Conservation (phyloP, 30 jellyfish, hydroid and myxozoan genomes). For the Pelagia noctiluca region DNA sequence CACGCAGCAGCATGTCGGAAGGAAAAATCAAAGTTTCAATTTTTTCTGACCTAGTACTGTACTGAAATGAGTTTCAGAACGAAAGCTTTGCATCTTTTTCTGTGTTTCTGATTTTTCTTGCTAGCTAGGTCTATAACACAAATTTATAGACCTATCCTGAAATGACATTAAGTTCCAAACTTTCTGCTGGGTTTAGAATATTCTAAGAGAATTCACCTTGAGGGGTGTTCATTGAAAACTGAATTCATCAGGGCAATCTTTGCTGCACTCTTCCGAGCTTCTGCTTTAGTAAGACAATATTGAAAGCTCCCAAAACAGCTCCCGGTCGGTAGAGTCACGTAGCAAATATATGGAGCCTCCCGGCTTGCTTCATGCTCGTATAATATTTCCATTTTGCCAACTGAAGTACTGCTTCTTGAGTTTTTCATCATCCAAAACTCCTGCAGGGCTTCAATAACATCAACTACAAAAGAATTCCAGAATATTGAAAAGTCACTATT, state of each 20-base stretch:
- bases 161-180: background rate
- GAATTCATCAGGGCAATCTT: constrained; percentile 80
- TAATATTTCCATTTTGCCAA: background rate
- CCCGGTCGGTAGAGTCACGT: constrained; percentile 78
- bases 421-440: constrained; percentile 69
- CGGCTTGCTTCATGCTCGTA: constrained; percentile 49
- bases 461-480: constrained; percentile 35
- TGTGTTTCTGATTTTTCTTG: too few relatives aligned
- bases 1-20: too few relatives aligned
- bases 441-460: constrained; percentile 63
- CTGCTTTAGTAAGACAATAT: constrained; percentile 68
- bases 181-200: background rate
- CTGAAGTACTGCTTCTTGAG: background rate
- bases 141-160: background rate
- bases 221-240: constrained; percentile 72
- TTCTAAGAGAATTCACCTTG: constrained; percentile 48
- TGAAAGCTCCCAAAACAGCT: constrained; percentile 84
- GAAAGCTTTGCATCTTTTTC: too few relatives aligned
- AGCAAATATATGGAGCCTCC: constrained; percentile 69
- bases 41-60: too few relatives aligned
- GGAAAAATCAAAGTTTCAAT: too few relatives aligned
- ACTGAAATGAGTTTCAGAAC: too few relatives aligned
- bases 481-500: background rate
- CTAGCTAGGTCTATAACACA: too few relatives aligned
- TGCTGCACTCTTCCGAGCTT: constrained; percentile 80